Conservation (phyloP, 1,140 invertebrate species). For the Trichonephila inaurata region DNA sequence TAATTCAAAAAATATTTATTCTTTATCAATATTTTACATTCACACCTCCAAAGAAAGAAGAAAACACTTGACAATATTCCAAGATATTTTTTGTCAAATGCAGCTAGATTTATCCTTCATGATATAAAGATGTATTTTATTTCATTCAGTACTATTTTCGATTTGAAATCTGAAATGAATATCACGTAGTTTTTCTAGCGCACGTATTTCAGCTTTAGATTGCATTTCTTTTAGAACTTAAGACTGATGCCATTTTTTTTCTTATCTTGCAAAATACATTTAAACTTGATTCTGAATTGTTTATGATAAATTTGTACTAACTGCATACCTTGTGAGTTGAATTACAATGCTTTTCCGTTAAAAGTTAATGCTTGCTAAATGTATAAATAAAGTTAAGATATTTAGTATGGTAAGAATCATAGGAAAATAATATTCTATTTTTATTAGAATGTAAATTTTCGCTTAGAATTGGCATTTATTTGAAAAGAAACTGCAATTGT, state of each 20-base stretch:
- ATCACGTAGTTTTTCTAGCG: background rate
- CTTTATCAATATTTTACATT: background rate
- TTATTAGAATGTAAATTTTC: too few relatives aligned
- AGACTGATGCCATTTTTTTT: background rate
- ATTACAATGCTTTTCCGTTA: background rate
- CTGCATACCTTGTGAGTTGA: background rate
- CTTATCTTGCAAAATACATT: background rate
- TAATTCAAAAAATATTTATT: too few relatives aligned
- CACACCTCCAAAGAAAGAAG: background rate
- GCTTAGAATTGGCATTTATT: too few relatives aligned
- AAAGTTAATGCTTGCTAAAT: too few relatives aligned
- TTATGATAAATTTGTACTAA: background rate
- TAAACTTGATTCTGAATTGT: background rate
- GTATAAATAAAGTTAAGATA: too few relatives aligned
- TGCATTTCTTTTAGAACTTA: background rate
- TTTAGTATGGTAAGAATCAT: too few relatives aligned
- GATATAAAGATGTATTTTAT: background rate
- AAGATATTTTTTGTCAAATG: background rate
- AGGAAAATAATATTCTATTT: too few relatives aligned
- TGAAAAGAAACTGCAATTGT: too few relatives aligned
- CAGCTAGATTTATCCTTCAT: background rate
- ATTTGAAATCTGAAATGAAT: background rate
- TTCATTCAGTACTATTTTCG: background rate
- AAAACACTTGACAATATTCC: background rate
- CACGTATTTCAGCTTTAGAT: background rate